phyloP scores from a whole-genome alignment of 2,797 vertebrate species.

The Odontamblyopus lacepedii region DNA sequence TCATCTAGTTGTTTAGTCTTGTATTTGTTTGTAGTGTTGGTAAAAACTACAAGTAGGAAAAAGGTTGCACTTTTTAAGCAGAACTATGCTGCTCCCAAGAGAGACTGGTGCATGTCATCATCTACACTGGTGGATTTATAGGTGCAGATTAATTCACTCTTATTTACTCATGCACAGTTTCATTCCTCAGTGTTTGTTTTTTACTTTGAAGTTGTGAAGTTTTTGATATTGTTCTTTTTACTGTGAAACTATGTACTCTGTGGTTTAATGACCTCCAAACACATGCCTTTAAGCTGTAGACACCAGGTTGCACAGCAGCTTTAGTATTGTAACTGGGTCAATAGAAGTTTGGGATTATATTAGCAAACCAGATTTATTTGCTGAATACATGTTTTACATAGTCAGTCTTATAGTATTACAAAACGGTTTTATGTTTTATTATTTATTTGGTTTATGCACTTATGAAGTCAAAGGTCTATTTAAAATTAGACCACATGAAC shows the following conservation, averaged over 20 bases:
- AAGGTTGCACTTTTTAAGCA: conserved; percentile 53
- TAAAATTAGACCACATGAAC: not conserved
- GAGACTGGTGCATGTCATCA: conserved; percentile 18
- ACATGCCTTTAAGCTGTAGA: conserved; percentile 26
- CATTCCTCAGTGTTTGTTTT: conserved; percentile 42
- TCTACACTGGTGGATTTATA: conserved; percentile 28
- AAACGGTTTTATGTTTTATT: conserved; percentile 26
- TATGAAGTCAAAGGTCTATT: conserved; percentile 36
- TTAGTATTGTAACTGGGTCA: conserved; percentile 28
- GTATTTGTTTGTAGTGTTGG: conserved; percentile 31
- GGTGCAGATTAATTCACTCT: conserved; percentile 22
- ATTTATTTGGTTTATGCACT: conserved; percentile 10
- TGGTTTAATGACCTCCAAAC: conserved; percentile 34
- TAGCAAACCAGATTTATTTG: conserved; percentile 19
- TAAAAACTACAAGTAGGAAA: conserved; percentile 29
- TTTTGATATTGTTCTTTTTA: conserved; percentile 33
- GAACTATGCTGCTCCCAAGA: conserved; percentile 21
- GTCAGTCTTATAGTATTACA: conserved; percentile 22
- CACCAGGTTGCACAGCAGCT: conserved; percentile 29
- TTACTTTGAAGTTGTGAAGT: conserved; percentile 36
- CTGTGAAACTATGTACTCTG: conserved; percentile 42
- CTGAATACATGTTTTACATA: conserved; percentile 31
- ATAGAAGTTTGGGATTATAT: conserved; percentile 19
- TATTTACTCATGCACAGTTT: conserved; percentile 18
- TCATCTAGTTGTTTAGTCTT: conserved; percentile 33